Base-by-base conservation (phyloP, 1,140 invertebrate species). In the roundworm (Caenorhabditis elegans) region DNA sequence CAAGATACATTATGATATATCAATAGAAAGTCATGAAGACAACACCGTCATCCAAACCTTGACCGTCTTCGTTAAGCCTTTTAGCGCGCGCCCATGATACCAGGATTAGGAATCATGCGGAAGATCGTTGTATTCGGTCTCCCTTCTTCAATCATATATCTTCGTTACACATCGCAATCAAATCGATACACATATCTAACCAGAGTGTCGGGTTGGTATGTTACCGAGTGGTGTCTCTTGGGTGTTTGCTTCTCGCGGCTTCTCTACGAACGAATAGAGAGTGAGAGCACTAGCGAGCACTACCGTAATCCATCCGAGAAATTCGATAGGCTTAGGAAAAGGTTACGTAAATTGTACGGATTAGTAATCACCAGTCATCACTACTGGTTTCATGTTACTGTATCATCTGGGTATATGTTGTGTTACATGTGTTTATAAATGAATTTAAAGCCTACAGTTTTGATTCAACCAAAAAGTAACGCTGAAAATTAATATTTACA, bases 171-270 rank as follows among this genome's bases (percentile, higher is more conserved):
- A 34, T 39, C 34, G 1, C 2, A 60, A 39, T 70, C 60, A 70
- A 70, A 70, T 70, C 60, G 60, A 70, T 70, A 70, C 60, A 70
- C 60, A 70, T 70, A 70, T 70, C 60, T 70, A 70, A 70, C 31
- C 60, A 70, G 19, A 31, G 60, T 70, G 34, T 70, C 60, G 60
- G 34, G 31, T 70, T 70, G 34, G 28, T 70, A n/a, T 70, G 34
- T 70, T 34, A 70, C 60, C 22, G 34, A 70, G 60, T 70, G 60
- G 60, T 60, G 55, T 36, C 31, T 48, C n/a, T 60, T 28, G 26
- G 34, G 60, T 70, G 60, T 70, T 70, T 70, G 34, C 60, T 39
- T 15, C 39, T 43, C 39, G 39, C 39, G 39, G 39, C 39, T 43
- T 43, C 15, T 43, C 39, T 15, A 43, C 39, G 39, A 43, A 15